Evolutionary conservation across 1,140 invertebrate species (phyloP).

Genomic region (Heliconius hermathena): DNA sequence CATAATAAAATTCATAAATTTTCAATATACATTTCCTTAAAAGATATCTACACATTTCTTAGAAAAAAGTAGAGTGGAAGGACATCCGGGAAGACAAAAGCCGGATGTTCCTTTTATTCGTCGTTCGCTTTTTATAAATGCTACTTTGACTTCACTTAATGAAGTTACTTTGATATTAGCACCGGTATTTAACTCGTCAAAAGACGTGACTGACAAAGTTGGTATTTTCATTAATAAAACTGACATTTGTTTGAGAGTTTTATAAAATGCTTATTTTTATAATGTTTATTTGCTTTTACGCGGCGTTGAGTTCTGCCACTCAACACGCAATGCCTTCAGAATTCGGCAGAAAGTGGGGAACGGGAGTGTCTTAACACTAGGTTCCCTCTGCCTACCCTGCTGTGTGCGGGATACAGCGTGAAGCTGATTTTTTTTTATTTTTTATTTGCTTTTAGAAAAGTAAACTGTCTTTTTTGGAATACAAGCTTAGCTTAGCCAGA

Average conservation of each 20-base stretch:
- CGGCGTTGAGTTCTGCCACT: too few species aligned
- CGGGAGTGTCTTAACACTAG: too few species aligned
- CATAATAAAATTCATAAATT: neutral
- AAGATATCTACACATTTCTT: neutral
- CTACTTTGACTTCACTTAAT: neutral
- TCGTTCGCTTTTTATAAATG: neutral
- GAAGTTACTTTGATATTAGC: neutral
- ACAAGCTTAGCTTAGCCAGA: too few species aligned
- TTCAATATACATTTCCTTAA: neutral
- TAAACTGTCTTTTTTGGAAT: too few species aligned
- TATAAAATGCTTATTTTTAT: too few species aligned
- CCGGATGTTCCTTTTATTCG: neutral
- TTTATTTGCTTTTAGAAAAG: too few species aligned
- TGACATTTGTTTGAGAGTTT: neutral
- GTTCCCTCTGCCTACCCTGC: too few species aligned
- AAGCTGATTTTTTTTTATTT: too few species aligned
- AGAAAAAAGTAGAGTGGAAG: neutral
- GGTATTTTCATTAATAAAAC: neutral
- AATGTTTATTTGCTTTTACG: too few species aligned
- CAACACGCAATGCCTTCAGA: too few species aligned
- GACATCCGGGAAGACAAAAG: constrained; percentile 8
- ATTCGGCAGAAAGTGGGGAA: too few species aligned
- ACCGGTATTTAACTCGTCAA: neutral
- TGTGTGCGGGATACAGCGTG: too few species aligned
- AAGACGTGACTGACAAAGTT: neutral